Conservation (phyloP, 2,797 vertebrate genomes). For the Bradypodion pumilum region DNA sequence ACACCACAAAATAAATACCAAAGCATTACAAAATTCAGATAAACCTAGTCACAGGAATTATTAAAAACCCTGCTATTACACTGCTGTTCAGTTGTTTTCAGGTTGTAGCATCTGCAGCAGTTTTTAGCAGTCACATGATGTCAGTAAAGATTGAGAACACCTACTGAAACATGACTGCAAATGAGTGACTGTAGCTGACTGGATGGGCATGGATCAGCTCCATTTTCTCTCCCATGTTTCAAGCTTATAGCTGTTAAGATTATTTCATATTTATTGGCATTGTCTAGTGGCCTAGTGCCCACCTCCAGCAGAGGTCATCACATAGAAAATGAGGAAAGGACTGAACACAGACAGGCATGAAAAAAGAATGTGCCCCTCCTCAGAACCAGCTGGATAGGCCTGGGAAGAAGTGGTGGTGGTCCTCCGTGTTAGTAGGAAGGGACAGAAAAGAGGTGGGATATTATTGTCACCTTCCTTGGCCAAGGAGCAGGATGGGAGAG, state of each 20-base stretch:
- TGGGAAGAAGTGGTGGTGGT: too few relatives aligned
- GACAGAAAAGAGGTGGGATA: too few relatives aligned
- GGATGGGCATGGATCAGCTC: neutral
- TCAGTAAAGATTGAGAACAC: neutral
- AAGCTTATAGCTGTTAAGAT: neutral
- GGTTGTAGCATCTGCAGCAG: neutral
- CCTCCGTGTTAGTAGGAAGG: too few relatives aligned
- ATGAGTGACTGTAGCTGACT: neutral
- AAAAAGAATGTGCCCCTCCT: too few relatives aligned
- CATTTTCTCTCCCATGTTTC: neutral
- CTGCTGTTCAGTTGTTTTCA: neutral
- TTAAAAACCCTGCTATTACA: too few relatives aligned
- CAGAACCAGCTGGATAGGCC: too few relatives aligned
- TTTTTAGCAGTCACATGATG: neutral
- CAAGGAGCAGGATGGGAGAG: too few relatives aligned
- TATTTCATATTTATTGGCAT: too few relatives aligned
- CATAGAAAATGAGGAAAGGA: constrained; percentile 26
- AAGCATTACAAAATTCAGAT: constrained; percentile 41
- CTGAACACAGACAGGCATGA: neutral
- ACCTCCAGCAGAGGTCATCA: neutral
- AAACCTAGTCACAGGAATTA: constrained; percentile 24
- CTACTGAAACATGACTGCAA: too few relatives aligned
- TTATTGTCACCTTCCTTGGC: too few relatives aligned
- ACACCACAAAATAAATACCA: too few relatives aligned
- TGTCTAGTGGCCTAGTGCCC: too few relatives aligned